Evolutionary conservation across 2,888 invertebrate genomes (phyloP).

Genomic region (Amiota mariae): DNA sequence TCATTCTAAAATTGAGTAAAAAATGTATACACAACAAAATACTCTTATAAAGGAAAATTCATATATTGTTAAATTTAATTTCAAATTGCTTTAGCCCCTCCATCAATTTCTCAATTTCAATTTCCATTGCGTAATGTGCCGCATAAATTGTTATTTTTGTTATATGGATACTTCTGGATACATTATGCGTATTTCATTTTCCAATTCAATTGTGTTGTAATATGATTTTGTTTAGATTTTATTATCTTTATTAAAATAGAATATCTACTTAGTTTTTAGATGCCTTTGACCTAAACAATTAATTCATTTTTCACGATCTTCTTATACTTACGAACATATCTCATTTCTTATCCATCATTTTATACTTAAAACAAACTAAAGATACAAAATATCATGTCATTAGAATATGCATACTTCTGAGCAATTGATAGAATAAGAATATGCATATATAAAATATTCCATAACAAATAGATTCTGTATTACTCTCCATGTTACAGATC

Average conservation of each 20-base stretch:
- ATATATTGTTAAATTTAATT: constrained; percentile 61
- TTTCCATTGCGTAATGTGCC: constrained; percentile 58
- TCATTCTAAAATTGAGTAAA: constrained; percentile 14
- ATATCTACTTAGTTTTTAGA: background rate
- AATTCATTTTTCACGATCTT: too few relatives aligned
- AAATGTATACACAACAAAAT: background rate
- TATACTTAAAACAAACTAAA: background rate
- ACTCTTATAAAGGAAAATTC: background rate
- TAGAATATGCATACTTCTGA: too few relatives aligned
- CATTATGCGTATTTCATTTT: constrained; percentile 33
- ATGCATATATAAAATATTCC: too few relatives aligned
- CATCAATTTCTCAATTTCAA: constrained; percentile 60
- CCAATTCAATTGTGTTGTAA: constrained; percentile 42
- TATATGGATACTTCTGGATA: too few relatives aligned
- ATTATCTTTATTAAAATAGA: background rate
- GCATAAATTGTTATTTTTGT: constrained; percentile 51
- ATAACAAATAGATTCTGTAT: background rate
- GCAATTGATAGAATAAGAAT: too few relatives aligned
- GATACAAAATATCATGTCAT: too few relatives aligned
- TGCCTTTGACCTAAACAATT: too few relatives aligned
- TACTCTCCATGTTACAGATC: background rate
- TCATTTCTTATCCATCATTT: background rate
- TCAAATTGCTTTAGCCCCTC: constrained; percentile 41
- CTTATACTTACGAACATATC: too few relatives aligned
- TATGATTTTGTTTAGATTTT: constrained; percentile 44